These are phyloP conservation scores for Aspidapion aeneum DNA, from an alignment of 2,888 invertebrate species.

Conservation along the genomic window DNA sequence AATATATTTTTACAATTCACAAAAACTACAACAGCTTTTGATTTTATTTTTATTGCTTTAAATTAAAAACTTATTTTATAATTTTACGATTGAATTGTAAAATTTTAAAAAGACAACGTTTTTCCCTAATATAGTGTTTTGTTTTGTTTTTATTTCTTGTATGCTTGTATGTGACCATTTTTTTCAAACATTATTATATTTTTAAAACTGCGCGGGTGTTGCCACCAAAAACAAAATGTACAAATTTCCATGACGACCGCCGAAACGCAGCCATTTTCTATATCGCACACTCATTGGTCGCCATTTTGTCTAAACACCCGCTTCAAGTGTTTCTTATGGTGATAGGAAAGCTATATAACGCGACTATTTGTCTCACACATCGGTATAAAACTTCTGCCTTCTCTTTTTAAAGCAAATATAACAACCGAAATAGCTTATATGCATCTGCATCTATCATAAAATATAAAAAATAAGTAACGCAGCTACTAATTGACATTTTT, in stretches of 20 bases:
- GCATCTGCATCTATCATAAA: too few relatives aligned
- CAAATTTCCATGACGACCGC: constrained; percentile 18
- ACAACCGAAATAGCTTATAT: too few relatives aligned
- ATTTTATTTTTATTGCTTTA: constrained; percentile 43
- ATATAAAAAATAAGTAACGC: too few relatives aligned
- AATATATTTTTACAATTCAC: constrained; percentile 52
- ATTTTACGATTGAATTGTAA: constrained; percentile 1
- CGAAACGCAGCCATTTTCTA: constrained; percentile 23
- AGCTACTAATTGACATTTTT: too few relatives aligned
- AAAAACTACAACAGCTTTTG: constrained; percentile 47
- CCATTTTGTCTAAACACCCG: constrained; percentile 9
- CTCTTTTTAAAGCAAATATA: too few relatives aligned
- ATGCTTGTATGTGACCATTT: not conserved
- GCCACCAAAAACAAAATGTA: constrained; percentile 21
- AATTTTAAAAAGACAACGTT: not conserved
- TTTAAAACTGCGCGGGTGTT: constrained; percentile 23
- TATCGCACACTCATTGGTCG: constrained; percentile 27
- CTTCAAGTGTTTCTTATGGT: not conserved
- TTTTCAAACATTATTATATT: not conserved
- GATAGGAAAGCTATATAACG: not conserved
- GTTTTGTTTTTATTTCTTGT: not conserved
- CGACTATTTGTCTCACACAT: too few relatives aligned
- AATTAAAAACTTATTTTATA: constrained; percentile 1
- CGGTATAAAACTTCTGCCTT: too few relatives aligned
- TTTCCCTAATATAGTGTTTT: not conserved